Evolutionary conservation across 1,140 invertebrate genomes (phyloP).

Genomic region (Scylla paramamosain): DNA sequence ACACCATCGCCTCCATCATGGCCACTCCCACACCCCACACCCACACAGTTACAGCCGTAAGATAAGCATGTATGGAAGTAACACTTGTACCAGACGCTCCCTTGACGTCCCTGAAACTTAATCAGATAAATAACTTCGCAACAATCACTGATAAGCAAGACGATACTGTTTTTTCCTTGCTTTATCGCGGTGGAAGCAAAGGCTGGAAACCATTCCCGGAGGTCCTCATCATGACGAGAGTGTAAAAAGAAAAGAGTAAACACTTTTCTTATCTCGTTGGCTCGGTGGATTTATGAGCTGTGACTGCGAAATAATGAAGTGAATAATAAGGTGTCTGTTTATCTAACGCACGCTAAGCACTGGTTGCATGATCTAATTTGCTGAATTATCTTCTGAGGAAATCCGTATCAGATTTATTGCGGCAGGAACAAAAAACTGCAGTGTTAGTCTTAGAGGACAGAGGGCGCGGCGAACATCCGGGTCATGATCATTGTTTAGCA

Average conservation of each 20-base stretch:
- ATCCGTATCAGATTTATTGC: neutral
- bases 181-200: neutral
- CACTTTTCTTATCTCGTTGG: neutral
- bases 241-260: neutral
- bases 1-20: neutral
- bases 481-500: neutral
- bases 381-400: neutral
- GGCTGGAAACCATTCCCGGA: neutral
- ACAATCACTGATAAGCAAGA: neutral
- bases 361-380: neutral
- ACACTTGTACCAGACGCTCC: neutral
- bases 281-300: neutral
- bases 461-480: neutral
- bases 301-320: neutral
- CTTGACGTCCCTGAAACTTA: neutral
- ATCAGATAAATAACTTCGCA: neutral
- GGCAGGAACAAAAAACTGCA: neutral
- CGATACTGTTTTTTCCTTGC: neutral
- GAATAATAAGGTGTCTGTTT: slow-evolving; percentile 5
- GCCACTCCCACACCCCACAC: slow-evolving; percentile 30
- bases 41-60: neutral
- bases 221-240: neutral
- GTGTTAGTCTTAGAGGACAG: neutral
- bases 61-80: neutral
- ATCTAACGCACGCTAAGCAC: neutral